Evolutionary conservation across 2,113 vertebrate genomes (phyloP), one percentile per base, ranked within the genome.

Genomic region (Scomber japonicus): DNA sequence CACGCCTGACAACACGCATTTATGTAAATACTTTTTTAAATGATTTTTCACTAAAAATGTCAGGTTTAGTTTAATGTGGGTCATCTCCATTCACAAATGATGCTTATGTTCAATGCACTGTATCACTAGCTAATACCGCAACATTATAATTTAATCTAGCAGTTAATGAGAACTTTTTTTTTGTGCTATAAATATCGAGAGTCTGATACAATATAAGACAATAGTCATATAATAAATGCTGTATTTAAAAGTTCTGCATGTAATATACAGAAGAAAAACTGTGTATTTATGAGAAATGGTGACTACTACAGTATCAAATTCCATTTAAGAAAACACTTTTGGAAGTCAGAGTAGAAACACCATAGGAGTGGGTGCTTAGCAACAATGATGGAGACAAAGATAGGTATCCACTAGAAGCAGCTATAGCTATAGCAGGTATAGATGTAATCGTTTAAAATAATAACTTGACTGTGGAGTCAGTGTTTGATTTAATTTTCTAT

Each of bases 331-430:
- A 48, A 27, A 27, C 0, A 56, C 44, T 55, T 48, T 71, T 31
- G 17, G 11, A 30, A 14, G 11, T 10, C n/a, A 8, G 21, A 53
- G 60, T 35, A 46, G 16, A 64, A 60, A 54, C 24, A 65, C 53
- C 44, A 21, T 19, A 0, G 65, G 24, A 21, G 17, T 45, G 49
- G 65, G 24, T 68, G 63, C 78, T 81, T 63, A n/a, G 46, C 73
- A 85, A 69, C 78, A 62, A 68, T 3, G 2, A 59, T 13, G 49
- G 50, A 48, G 61, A 48, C 57, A 51, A 30, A 14, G 54, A 44
- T 40, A 63, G 17, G 19, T 15, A 53, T 56, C 48, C 59, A 40
- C 35, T 40, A 40, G 35, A 40, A 40, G 35, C 27, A 30, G 45
- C 46, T 35, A n/a, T n/a, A n/a, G n/a, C n/a, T n/a, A n/a, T n/a